Percentiles rank a stretch among this genome's conserved stretches.
Evolutionary conservation across 2,797 vertebrate species (phyloP).

Genomic region (Ciconia nigra): DNA sequence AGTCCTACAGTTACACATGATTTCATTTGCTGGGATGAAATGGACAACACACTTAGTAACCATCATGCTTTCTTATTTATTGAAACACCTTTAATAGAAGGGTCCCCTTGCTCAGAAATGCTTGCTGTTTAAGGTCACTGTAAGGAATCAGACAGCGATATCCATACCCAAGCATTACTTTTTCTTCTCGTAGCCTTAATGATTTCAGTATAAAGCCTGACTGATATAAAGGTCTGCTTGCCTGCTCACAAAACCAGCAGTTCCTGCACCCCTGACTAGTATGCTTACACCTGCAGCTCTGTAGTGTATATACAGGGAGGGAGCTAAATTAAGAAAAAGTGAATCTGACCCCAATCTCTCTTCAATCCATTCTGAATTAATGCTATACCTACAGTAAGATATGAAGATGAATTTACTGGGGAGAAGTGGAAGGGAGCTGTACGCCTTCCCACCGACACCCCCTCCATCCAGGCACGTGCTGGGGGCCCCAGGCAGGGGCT

Average conservation of each 20-base stretch:
- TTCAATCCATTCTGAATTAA: neutral
- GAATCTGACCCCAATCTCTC: neutral
- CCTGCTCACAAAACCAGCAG: neutral
- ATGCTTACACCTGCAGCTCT: neutral
- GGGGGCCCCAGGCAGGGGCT: neutral
- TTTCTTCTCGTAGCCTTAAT: neutral
- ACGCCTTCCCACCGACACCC: neutral
- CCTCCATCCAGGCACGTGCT: neutral
- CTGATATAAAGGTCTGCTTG: neutral
- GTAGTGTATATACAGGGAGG: neutral
- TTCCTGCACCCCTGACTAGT: neutral
- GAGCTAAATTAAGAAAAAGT: neutral
- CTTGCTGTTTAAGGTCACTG: neutral
- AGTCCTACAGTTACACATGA: neutral
- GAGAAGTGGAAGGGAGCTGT: neutral
- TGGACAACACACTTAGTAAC: neutral
- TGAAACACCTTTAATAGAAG: neutral
- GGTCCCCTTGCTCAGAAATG: neutral
- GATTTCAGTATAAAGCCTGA: neutral
- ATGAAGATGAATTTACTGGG: neutral
- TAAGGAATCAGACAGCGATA: neutral
- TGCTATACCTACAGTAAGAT: neutral
- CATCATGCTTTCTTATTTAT: neutral
- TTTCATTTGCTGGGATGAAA: neutral
- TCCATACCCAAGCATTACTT: neutral